Percentiles rank a stretch among this genome's conserved stretches.
Evolutionary conservation across 2,888 invertebrate species (phyloP).

Genomic region (Brachyopa scutellaris): DNA sequence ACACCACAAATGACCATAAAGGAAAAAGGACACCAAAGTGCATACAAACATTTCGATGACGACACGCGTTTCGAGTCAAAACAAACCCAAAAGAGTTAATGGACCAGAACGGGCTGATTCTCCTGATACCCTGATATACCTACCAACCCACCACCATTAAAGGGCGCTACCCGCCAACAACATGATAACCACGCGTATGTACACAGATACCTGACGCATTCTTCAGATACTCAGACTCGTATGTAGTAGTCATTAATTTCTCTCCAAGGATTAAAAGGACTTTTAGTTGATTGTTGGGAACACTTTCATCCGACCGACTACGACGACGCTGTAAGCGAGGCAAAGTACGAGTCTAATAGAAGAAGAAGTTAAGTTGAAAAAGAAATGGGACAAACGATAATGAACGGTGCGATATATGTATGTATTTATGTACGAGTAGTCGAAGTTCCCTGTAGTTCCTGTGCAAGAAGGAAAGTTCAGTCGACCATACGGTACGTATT

Average conservation of each 20-base stretch:
- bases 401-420: conserved; percentile 29
- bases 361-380: conserved; percentile 43
- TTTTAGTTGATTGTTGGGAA: conserved; percentile 56
- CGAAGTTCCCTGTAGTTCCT: conserved; percentile 43
- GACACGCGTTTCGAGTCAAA: conserved; percentile 65
- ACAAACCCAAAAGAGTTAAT: conserved; percentile 77
- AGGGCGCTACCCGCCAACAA: too few relatives aligned
- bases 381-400: conserved; percentile 54
- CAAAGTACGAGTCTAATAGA: too few relatives aligned
- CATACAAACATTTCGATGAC: conserved; percentile 49
- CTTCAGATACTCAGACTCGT: too few relatives aligned
- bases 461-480: conserved; percentile 44
- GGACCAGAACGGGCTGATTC: conserved; percentile 77
- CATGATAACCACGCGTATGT: conserved; percentile 28
- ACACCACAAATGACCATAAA: conserved; percentile 54
- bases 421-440: neutral
- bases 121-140: conserved; percentile 21
- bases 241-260: conserved; percentile 66
- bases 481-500: conserved; percentile 67
- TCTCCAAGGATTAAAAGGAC: conserved; percentile 70
- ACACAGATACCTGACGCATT: conserved; percentile 59
- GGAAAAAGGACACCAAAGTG: conserved; percentile 36
- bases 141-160: neutral
- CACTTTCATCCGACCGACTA: conserved; percentile 34
- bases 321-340: conserved; percentile 18